These are phyloP conservation scores for Melanerpes formicivorus DNA, from an alignment of 2,113 vertebrate species.

Conservation along the genomic window DNA sequence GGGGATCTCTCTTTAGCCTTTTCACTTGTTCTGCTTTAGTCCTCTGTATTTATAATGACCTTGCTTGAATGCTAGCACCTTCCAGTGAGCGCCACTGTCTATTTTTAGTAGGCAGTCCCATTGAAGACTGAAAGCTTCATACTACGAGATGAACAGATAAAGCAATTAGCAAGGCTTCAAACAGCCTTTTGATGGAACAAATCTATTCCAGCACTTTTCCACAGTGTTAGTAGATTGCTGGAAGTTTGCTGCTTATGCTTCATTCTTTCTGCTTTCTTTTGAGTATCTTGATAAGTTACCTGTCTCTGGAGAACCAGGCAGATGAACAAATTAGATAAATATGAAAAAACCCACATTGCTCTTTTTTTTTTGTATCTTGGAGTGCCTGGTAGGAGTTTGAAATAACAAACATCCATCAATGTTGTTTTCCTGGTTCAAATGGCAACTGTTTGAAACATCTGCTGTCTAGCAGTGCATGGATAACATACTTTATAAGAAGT, in stretches of 20 bases:
- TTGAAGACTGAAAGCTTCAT: constrained; percentile 53
- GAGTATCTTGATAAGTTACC: constrained; percentile 11
- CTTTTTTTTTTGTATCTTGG: not conserved
- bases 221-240: constrained; percentile 50
- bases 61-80: constrained; percentile 8
- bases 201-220: not conserved
- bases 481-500: not conserved
- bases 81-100: constrained; percentile 32
- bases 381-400: constrained; percentile 10
- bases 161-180: constrained; percentile 53
- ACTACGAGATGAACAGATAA: constrained; percentile 50
- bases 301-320: constrained; percentile 10
- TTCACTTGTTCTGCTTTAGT: constrained; percentile 52
- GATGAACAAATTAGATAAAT: constrained; percentile 33
- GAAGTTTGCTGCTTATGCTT: not conserved
- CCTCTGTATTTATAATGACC: constrained; percentile 51
- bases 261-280: constrained; percentile 12
- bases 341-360: not conserved
- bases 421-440: constrained; percentile 13
- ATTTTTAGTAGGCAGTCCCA: constrained; percentile 11
- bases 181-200: constrained; percentile 44
- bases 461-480: not conserved
- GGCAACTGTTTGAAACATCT: constrained; percentile 22
- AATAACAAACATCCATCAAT: constrained; percentile 26
- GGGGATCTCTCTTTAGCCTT: constrained; percentile 4